Base-by-base conservation (phyloP, 2,888 invertebrate species). In the Plebejus argus region DNA sequence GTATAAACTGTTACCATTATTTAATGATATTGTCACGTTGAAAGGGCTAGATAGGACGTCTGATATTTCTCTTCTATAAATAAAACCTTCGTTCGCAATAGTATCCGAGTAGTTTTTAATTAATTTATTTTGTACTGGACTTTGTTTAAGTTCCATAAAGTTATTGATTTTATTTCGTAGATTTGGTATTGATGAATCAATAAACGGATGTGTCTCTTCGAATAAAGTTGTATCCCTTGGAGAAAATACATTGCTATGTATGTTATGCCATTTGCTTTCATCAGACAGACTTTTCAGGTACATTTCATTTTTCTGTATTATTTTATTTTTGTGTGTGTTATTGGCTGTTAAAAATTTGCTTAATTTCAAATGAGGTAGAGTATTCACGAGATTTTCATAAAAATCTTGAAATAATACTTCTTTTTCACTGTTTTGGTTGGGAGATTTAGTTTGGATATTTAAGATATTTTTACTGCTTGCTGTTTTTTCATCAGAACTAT, bases 251-350 rank as follows among this genome's bases (percentile, higher is more conserved):
- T 91, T 91, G 81, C 81, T 91, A 78, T 89, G 91, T 4, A 91
- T 87, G 80, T 92, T 91, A 80, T 91, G 91, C 93, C 93, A 93
- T 82, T 91, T 91, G 80, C 91, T 89, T 49, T 81, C 85, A 76
- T 82, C 84, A 33, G 87, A 83, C 79, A 91, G 83, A 79, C 86
- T 90, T 83, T 86, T 88, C 7, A 86, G 82, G 79, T 90, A 89
- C 80, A 89, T 85, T 28, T 89, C 85, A 74, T 83, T 82, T 33
- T 80, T 83, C 33, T 81, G 82, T 4, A 77, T 61, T 1, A 75
- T 77, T 76, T 82, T 82, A 5, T 83, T 82, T 6, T 82, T 82
- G 56, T 85, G 81, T 8, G n/a, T 8, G 18, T 39, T 8, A 20
- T 83, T 85, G 66, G 85, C 84, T 6, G 84, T 81, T 72, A 85